These are phyloP conservation scores for Epinotia demarniana DNA, from an alignment of 2,888 invertebrate species.

Conservation along the genomic window DNA sequence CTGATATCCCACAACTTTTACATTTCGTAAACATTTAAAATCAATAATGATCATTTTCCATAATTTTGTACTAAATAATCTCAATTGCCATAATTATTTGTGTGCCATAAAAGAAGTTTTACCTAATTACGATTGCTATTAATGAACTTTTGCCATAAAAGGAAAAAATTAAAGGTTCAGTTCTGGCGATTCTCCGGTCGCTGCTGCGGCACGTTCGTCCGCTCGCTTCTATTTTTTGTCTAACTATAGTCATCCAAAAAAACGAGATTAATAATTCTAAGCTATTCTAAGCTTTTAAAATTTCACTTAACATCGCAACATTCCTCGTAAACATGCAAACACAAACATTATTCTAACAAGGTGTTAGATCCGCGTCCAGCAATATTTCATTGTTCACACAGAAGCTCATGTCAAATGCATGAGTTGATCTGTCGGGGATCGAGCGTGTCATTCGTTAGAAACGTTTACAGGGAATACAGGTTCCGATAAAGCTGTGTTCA, in stretches of 20 bases:
- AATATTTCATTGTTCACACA: constrained; percentile 41
- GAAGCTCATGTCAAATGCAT: constrained; percentile 71
- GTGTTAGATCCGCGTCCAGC: constrained; percentile 24
- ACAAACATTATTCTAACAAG: constrained; percentile 7
- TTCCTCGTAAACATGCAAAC: constrained; percentile 25
- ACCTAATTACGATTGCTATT: too few species aligned
- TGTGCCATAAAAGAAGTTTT: too few species aligned
- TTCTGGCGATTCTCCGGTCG: too few species aligned
- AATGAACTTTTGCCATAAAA: too few species aligned
- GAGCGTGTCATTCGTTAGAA: constrained; percentile 60
- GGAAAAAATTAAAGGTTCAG: too few species aligned
- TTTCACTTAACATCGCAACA: not conserved
- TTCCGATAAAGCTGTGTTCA: constrained; percentile 50
- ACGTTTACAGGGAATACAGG: constrained; percentile 59
- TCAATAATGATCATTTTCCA: too few species aligned
- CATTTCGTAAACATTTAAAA: too few species aligned
- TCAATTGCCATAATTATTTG: too few species aligned
- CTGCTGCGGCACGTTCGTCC: too few species aligned
- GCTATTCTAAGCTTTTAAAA: not conserved
- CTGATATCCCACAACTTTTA: too few species aligned
- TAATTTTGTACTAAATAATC: too few species aligned
- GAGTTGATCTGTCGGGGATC: constrained; percentile 47
- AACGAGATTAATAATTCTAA: not conserved
- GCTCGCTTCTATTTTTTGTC: too few species aligned
- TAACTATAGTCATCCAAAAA: not conserved